Evolutionary conservation across 2,888 invertebrate species (phyloP), one percentile per base, ranked within the genome.

Genomic region (Tipula helvola): DNA sequence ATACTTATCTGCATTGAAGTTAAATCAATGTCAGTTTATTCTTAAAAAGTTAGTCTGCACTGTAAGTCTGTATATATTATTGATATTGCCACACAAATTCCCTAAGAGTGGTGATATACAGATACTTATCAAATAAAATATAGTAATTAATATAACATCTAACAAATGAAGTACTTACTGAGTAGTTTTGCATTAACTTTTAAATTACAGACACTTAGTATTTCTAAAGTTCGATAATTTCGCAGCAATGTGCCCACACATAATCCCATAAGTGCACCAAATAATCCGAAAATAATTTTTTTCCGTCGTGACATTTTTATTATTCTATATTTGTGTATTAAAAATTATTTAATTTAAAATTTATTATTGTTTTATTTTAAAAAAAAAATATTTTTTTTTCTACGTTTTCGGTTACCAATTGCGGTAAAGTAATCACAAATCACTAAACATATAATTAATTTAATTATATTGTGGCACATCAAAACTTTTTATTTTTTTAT

Each of bases 211-310:
- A 90, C 89, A 87, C 91, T 91, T 0, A 91, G 91, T 52, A 91
- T 90, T 88, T 91, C 91, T 87, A 91, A 87, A 0, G 91, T 90
- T 1, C 91, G 90, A 88, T 91, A 91, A 87, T 91, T 91, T 88
- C 91, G 91, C n/a, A 91, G 89, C 2, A 91, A 90, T 2, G 91
- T 91, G 36, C 91, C 91, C 57, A 92, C 91, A 88, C 91, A 91
- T 2, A 91, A 89, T 7, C 91, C 91, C 87, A 91, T 88, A 0
- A 90, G 90, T 86, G 91, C 90, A 16, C 91, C 91, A 87, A 91
- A 91, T 88, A 90, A 90, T 87, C 90, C 90, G 87, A 91, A 90
- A 87, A 91, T 91, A 2, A 90, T 88, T 86, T 91, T 91, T 88
- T 91, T 91, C 85, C 91, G 89, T 88, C 90, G 90, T 5, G 91